These are phyloP conservation scores for Dilophus febrilis DNA, from an alignment of 2,888 invertebrate species.

Conservation along the genomic window DNA sequence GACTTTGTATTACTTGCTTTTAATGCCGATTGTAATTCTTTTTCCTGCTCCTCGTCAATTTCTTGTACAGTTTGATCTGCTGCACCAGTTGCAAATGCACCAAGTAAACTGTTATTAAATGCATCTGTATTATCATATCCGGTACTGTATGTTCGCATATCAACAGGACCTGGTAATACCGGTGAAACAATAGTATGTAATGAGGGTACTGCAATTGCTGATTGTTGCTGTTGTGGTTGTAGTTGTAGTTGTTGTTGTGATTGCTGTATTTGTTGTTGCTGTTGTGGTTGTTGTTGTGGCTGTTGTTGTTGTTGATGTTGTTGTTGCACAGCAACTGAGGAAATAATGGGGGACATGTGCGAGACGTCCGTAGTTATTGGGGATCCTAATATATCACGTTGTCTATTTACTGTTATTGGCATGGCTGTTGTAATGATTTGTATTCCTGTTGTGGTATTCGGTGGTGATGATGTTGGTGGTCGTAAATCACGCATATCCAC, in stretches of 20 bases:
- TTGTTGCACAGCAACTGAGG: too few species aligned
- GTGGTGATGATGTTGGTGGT: conserved; percentile 13
- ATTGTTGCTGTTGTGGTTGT: too few species aligned
- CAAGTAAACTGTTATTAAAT: conserved; percentile 44
- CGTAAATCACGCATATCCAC: too few species aligned
- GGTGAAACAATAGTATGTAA: conserved; percentile 24
- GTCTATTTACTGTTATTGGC: too few species aligned
- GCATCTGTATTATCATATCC: conserved; percentile 36
- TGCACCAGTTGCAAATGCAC: conserved; percentile 47
- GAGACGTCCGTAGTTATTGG: conserved; percentile 22
- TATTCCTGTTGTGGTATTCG: too few species aligned
- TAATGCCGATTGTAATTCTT: conserved; percentile 51
- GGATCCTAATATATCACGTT: too few species aligned
- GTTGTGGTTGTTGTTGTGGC: too few species aligned
- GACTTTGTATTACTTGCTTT: conserved; percentile 38
- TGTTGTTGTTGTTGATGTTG: too few species aligned
- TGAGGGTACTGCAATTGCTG: conserved; percentile 15
- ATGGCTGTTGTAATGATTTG: too few species aligned
- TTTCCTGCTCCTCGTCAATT: conserved; percentile 64
- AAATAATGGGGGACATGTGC: conserved; percentile 28
- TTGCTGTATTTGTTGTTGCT: too few species aligned
- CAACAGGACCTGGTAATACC: conserved; percentile 70
- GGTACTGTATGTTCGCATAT: conserved; percentile 72
- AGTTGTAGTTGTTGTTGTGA: too few species aligned
- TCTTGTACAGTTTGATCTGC: conserved; percentile 50